These are phyloP conservation scores for Pseudomyrmex dendroicus DNA, from an alignment of 1,140 invertebrate genomes.

Conservation along the genomic window DNA sequence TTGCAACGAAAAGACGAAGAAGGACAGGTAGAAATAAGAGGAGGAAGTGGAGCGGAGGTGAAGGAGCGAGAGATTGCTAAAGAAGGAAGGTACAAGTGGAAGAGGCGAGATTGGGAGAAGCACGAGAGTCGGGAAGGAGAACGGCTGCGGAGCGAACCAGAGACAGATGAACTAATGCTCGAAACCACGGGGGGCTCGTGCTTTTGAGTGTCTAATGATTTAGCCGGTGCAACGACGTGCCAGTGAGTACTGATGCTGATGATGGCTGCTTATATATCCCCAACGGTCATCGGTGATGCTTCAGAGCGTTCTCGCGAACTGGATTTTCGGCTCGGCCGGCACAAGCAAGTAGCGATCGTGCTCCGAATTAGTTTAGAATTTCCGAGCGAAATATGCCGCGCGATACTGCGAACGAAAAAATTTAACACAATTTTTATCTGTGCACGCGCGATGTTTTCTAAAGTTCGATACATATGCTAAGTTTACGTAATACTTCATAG, in stretches of 20 bases:
- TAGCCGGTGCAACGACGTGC: constrained; percentile 76
- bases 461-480: no score
- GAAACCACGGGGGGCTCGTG: constrained; percentile 80
- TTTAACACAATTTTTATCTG: not conserved
- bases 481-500: no score
- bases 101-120: constrained; percentile 32
- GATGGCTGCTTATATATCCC: constrained; percentile 49
- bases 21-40: constrained; percentile 53
- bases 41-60: constrained; percentile 46
- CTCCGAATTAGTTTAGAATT: constrained; percentile 31
- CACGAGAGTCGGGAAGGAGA: constrained; percentile 63
- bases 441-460: no score
- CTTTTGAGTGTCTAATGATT: constrained; percentile 83
- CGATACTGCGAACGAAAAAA: not conserved
- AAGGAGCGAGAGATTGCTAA: constrained; percentile 43
- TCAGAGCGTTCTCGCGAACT: constrained; percentile 74
- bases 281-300: constrained; percentile 23
- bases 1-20: constrained; percentile 46
- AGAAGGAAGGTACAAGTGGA: constrained; percentile 59
- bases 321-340: constrained; percentile 74
- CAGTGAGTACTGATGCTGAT: constrained; percentile 63
- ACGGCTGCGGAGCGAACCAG: constrained; percentile 78
- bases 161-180: constrained; percentile 84
- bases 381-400: not conserved
- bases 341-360: constrained; percentile 68